phyloP scores from a whole-genome alignment of 2,113 vertebrate genomes.

The Vimba vimba region DNA sequence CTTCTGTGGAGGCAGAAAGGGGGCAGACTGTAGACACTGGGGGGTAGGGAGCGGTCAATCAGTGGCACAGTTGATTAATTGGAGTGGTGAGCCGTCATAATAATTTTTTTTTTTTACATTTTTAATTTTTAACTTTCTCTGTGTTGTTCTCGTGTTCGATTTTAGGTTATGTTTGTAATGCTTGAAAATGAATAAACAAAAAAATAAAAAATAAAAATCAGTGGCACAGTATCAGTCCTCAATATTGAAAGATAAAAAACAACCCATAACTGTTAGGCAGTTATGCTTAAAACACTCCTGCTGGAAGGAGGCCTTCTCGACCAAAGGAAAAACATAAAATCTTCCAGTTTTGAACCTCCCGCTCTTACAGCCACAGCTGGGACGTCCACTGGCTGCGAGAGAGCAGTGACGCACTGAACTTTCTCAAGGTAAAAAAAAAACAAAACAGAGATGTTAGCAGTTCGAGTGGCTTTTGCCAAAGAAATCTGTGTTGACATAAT shows the following conservation, averaged over 20 bases:
- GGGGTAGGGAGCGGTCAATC: conserved; percentile 64
- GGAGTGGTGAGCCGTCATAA: no score
- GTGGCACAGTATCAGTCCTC: conserved; percentile 52
- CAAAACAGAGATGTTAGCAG: neutral
- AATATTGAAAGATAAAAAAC: conserved; percentile 40
- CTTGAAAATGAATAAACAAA: no score
- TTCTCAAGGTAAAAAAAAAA: conserved; percentile 29
- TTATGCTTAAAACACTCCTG: neutral
- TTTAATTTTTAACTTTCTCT: no score
- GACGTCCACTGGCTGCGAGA: conserved; percentile 25
- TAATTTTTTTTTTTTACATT: no score
- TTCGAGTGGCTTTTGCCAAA: neutral
- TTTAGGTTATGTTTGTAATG: no score
- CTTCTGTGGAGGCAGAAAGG: conserved; percentile 81
- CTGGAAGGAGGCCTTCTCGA: conserved; percentile 27
- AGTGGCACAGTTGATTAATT: no score
- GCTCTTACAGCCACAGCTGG: neutral
- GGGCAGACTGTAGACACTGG: conserved; percentile 83
- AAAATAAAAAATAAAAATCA: conserved; percentile 13
- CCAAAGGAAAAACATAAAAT: conserved; percentile 30
- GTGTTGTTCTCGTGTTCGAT: no score
- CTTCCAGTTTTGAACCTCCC: conserved; percentile 15
- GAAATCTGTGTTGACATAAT: conserved; percentile 23
- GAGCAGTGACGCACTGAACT: neutral
- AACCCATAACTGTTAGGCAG: conserved; percentile 40